Conservation (phyloP, 2,888 invertebrate species). For the Heliconius erato region DNA sequence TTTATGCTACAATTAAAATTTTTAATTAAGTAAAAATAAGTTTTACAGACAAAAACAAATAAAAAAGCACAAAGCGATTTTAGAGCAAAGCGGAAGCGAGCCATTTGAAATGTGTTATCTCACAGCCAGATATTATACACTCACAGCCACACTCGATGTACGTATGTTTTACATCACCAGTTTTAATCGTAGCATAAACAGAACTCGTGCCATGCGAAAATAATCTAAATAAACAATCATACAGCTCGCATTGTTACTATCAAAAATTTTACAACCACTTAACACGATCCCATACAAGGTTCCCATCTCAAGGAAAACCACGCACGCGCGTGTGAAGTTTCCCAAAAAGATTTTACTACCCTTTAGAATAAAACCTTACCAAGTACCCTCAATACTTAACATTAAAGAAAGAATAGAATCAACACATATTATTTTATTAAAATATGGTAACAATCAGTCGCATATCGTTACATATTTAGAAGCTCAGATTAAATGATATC, state of each 20-base stretch:
- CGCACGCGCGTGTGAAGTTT: constrained; percentile 20
- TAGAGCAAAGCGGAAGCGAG: constrained; percentile 30
- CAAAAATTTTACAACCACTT: constrained; percentile 39
- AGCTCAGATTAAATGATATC: constrained; percentile 60
- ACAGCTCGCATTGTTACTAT: constrained; percentile 22
- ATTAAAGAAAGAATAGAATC: constrained; percentile 28
- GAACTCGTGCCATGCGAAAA: neutral
- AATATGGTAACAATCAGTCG: constrained; percentile 67
- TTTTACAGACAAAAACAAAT: neutral
- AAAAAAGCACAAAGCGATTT: constrained; percentile 6
- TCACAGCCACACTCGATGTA: constrained; percentile 36
- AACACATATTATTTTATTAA: constrained; percentile 44
- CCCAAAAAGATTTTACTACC: constrained; percentile 6
- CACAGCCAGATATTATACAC: constrained; percentile 33
- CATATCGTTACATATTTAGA: constrained; percentile 60
- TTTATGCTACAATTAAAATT: constrained; percentile 38
- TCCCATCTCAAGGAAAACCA: neutral
- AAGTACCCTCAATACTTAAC: constrained; percentile 25
- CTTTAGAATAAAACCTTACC: constrained; percentile 32
- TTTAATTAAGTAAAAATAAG: neutral
- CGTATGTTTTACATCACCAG: neutral
- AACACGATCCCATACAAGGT: constrained; percentile 30
- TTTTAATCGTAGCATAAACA: constrained; percentile 40
- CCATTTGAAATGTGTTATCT: constrained; percentile 27
- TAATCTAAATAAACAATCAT: neutral